Percentiles rank a stretch among this genome's conserved stretches.
These are phyloP conservation scores for Aplysina aerophoba DNA, from an alignment of 37 sponge, comb jelly and placozoan genomes.

Conservation along the genomic window DNA sequence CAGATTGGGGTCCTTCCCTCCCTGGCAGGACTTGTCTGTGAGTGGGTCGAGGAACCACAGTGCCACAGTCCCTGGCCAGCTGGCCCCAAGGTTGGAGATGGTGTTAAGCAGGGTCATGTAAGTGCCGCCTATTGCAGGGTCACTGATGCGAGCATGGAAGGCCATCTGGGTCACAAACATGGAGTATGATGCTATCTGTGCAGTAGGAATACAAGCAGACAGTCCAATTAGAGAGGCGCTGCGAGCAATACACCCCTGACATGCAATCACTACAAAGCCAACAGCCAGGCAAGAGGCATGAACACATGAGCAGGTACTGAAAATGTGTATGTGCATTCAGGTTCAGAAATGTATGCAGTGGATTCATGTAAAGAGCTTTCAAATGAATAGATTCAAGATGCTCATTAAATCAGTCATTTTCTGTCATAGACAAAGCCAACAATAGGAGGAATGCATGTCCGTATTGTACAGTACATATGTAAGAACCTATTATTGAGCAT, in stretches of 20 bases:
- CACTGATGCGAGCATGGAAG: conserved; percentile 90
- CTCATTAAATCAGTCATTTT: too few species aligned
- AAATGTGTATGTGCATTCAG: background rate
- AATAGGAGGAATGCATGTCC: too few species aligned
- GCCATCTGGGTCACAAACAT: conserved; percentile 96
- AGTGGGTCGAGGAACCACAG: conserved; percentile 88
- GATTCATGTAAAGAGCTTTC: too few species aligned
- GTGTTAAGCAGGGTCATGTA: conserved; percentile 99
- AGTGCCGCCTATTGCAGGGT: conserved; percentile 94
- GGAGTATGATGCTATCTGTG: conserved; percentile 68
- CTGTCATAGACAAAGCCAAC: too few species aligned
- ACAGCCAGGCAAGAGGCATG: background rate
- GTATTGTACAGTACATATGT: too few species aligned
- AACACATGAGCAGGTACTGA: background rate
- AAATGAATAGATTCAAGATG: too few species aligned
- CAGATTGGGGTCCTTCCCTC: conserved; percentile 52
- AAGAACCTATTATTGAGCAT: too few species aligned
- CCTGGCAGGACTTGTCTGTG: conserved; percentile 70
- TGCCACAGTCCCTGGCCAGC: conserved; percentile 80
- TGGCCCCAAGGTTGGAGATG: conserved; percentile 82
- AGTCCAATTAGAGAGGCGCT: background rate
- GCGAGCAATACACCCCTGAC: background rate
- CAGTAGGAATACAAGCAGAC: background rate
- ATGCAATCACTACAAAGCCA: background rate
- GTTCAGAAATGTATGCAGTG: too few species aligned